phyloP scores from a whole-genome alignment of 2,888 invertebrate genomes.

The Drosophila cyrtoloma region DNA sequence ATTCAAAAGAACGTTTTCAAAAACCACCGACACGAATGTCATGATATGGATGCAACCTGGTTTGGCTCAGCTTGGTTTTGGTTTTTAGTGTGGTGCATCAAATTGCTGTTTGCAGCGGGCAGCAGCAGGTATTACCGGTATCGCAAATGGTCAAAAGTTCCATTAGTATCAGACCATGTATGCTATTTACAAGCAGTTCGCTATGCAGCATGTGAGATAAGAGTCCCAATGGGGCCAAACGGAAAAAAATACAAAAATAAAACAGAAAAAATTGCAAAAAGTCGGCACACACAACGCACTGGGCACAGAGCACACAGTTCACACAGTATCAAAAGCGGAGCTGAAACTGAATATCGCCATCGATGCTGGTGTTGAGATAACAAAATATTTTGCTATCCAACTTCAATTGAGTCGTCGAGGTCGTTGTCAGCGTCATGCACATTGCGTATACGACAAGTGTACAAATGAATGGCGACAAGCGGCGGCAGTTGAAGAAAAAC shows the following conservation, averaged over 20 bases:
- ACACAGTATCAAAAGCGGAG: constrained; percentile 22
- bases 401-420: constrained; percentile 56
- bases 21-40: constrained; percentile 17
- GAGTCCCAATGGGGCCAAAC: constrained; percentile 49
- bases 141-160: constrained; percentile 67
- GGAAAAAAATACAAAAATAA: constrained; percentile 27
- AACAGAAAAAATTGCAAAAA: constrained; percentile 50
- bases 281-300: constrained; percentile 19
- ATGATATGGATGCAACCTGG: constrained; percentile 20
- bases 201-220: constrained; percentile 65
- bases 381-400: constrained; percentile 67
- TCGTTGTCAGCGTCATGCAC: constrained; percentile 25
- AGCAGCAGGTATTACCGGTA: constrained; percentile 16
- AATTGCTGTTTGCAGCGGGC: constrained; percentile 12
- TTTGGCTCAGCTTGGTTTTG: constrained; percentile 9
- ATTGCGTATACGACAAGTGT: constrained; percentile 62
- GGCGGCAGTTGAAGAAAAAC: constrained; percentile 26
- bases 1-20: not conserved
- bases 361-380: constrained; percentile 73
- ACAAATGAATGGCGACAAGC: constrained; percentile 34
- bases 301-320: constrained; percentile 12
- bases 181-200: constrained; percentile 71
- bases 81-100: constrained; percentile 7
- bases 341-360: constrained; percentile 62
- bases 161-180: constrained; percentile 72